Evolutionary conservation across 2,888 invertebrate species (phyloP).

Genomic region (Lucinisca nassula): DNA sequence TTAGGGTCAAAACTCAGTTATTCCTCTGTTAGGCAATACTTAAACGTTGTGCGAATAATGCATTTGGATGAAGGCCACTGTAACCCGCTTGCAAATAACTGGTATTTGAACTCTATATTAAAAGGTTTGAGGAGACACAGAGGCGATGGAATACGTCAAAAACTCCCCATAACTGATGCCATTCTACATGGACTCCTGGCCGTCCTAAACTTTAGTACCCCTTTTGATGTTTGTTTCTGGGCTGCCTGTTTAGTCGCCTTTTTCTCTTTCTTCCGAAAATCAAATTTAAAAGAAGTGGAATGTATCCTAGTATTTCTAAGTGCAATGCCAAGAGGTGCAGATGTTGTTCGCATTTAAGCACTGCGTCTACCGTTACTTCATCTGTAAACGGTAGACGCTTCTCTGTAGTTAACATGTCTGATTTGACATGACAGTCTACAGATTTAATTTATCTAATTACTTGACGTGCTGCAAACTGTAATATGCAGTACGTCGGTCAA

Average conservation of each 20-base stretch:
- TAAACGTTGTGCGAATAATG: not conserved
- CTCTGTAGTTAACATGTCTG: no score
- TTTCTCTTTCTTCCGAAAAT: slow-evolving; percentile 46
- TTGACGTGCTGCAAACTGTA: no score
- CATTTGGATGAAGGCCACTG: slow-evolving; percentile 6
- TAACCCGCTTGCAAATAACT: slow-evolving; percentile 8
- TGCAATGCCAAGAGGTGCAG: no score
- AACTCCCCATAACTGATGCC: slow-evolving; percentile 31
- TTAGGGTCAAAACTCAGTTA: slow-evolving; percentile 4
- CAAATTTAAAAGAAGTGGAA: no score
- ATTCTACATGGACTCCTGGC: slow-evolving; percentile 8
- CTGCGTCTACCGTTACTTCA: no score
- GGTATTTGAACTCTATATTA: not conserved
- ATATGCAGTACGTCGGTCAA: no score
- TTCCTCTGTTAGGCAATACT: not conserved
- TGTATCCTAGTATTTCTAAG: no score
- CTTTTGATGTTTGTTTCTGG: slow-evolving; percentile 26
- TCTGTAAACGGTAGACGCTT: no score
- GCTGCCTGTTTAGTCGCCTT: slow-evolving; percentile 38
- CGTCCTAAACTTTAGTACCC: not conserved
- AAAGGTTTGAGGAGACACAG: slow-evolving; percentile 7
- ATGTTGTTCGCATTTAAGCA: no score
- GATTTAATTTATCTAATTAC: no score
- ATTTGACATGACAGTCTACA: no score
- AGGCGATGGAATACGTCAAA: not conserved